Evolutionary conservation across 2,888 invertebrate species (phyloP).

Genomic region (Oeneis ivallda): DNA sequence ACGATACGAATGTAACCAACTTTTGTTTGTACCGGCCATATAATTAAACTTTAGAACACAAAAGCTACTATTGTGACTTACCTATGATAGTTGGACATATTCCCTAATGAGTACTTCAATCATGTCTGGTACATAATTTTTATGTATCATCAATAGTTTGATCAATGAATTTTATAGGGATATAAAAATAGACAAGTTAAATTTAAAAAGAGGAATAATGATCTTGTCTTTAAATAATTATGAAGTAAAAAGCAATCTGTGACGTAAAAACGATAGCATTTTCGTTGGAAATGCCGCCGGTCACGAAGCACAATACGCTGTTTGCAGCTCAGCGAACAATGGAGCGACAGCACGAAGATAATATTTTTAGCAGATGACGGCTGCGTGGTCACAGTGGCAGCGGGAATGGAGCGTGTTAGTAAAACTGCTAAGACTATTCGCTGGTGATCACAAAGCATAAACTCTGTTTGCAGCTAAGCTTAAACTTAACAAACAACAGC

Average conservation of each 20-base stretch:
- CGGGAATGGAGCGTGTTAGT: neutral
- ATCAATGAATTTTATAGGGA: too few species aligned
- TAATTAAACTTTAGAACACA: too few species aligned
- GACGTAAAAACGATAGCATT: constrained; percentile 13
- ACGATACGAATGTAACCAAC: too few species aligned
- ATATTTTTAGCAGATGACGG: constrained; percentile 30
- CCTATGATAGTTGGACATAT: too few species aligned
- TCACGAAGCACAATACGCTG: constrained; percentile 29
- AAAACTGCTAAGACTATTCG: too few species aligned
- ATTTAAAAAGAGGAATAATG: neutral
- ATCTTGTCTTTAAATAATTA: neutral
- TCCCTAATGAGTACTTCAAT: too few species aligned
- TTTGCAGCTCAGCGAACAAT: constrained; percentile 27
- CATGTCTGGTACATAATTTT: too few species aligned
- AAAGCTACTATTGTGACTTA: too few species aligned
- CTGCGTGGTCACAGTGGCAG: neutral
- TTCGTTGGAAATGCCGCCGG: constrained; percentile 18
- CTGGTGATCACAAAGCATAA: constrained; percentile 30
- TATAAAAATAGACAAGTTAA: neutral
- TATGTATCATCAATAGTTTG: too few species aligned
- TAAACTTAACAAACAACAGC: constrained; percentile 29
- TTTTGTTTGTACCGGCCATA: too few species aligned
- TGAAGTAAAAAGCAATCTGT: constrained; percentile 3
- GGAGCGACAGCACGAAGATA: constrained; percentile 27
- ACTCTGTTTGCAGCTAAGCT: constrained; percentile 21